Evolutionary conservation across 2,888 invertebrate species (phyloP).

Genomic region (Agrotis segetum): DNA sequence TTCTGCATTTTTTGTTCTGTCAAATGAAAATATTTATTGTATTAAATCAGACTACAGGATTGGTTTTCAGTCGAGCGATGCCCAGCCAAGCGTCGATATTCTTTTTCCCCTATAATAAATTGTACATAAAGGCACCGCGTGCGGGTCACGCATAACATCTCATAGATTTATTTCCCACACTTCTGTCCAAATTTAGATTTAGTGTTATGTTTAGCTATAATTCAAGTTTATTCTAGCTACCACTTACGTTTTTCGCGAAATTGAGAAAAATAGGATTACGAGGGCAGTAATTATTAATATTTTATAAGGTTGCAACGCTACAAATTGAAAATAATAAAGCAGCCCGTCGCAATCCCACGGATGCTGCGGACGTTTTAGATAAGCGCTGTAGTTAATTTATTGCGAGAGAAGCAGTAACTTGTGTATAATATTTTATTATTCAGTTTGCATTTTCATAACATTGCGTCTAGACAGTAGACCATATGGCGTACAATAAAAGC

Average conservation of each 20-base stretch:
- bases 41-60: slow-evolving; percentile 71
- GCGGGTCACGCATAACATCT: slow-evolving; percentile 89
- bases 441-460: slow-evolving; percentile 59
- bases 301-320: slow-evolving; percentile 46
- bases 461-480: slow-evolving; percentile 54
- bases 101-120: slow-evolving; percentile 86
- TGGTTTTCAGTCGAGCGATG: slow-evolving; percentile 73
- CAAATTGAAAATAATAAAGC: slow-evolving; percentile 48
- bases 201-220: slow-evolving; percentile 86
- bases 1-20: slow-evolving; percentile 64
- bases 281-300: slow-evolving; percentile 63
- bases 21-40: slow-evolving; percentile 66
- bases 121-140: slow-evolving; percentile 85
- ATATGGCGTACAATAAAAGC: slow-evolving; percentile 56
- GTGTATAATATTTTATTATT: slow-evolving; percentile 51
- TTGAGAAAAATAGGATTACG: slow-evolving; percentile 68
- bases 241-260: slow-evolving; percentile 70
- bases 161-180: slow-evolving; percentile 89
- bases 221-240: slow-evolving; percentile 80
- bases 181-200: slow-evolving; percentile 90
- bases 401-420: slow-evolving; percentile 48
- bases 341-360: slow-evolving; percentile 33
- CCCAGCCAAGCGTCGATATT: slow-evolving; percentile 73
- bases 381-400: slow-evolving; percentile 56
- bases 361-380: slow-evolving; percentile 56